These are phyloP conservation scores for Trichonephila clavipes DNA, from an alignment of 1,140 invertebrate genomes.

Conservation along the genomic window DNA sequence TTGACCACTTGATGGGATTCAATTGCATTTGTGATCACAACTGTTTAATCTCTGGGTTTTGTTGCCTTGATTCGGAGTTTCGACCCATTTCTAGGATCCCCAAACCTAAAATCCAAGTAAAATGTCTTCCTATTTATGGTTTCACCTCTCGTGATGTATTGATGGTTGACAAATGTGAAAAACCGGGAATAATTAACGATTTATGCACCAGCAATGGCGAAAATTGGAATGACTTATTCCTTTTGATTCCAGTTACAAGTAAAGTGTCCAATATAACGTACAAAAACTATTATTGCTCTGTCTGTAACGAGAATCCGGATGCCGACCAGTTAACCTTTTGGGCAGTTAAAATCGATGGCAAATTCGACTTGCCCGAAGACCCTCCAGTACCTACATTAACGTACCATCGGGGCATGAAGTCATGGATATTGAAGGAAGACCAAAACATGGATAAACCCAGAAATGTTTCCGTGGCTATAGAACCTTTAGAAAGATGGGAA, in stretches of 20 bases:
- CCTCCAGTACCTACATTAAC: neutral
- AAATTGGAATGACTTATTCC: conserved; percentile 80
- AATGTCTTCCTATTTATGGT: no score
- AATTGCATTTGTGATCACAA: no score
- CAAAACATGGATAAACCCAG: neutral
- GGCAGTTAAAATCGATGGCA: neutral
- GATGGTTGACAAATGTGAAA: neutral
- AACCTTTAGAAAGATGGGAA: neutral
- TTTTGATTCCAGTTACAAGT: conserved; percentile 81
- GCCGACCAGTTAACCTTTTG: neutral
- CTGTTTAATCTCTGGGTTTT: no score
- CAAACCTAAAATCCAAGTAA: no score
- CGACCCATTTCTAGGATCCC: no score
- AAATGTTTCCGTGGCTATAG: neutral
- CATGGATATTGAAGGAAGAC: neutral
- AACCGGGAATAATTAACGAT: neutral
- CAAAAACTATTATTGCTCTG: conserved; percentile 83
- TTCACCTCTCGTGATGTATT: neutral
- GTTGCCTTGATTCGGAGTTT: no score
- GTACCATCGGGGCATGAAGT: neutral
- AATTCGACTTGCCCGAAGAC: neutral
- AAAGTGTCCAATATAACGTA: conserved; percentile 82
- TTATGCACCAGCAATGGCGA: neutral
- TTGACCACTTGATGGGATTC: no score
- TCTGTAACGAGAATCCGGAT: conserved; percentile 82